Percentiles rank a stretch among this genome's conserved stretches.
These are phyloP conservation scores for Cygnus buccinator DNA, from an alignment of 2,113 vertebrate genomes.

Conservation along the genomic window DNA sequence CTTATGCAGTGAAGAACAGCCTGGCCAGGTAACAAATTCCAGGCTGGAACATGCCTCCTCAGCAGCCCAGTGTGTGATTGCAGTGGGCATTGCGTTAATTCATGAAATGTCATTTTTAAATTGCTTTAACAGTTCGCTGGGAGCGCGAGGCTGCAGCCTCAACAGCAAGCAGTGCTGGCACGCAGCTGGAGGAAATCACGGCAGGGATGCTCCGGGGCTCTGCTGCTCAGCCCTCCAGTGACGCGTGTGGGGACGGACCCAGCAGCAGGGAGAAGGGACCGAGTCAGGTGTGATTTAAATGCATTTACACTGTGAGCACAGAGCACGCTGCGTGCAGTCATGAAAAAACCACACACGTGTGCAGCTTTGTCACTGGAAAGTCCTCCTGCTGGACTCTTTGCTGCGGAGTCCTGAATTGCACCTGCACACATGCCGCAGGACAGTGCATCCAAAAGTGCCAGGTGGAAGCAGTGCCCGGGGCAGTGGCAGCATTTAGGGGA, in stretches of 20 bases:
- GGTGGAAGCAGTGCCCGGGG: not conserved
- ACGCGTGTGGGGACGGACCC: not conserved
- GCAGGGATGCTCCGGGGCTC: not conserved
- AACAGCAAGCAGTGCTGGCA: not conserved
- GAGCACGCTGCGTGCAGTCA: not conserved
- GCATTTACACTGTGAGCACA: not conserved
- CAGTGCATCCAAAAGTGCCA: not conserved
- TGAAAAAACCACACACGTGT: not conserved
- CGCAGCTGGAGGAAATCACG: not conserved
- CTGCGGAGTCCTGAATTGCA: rapidly evolving
- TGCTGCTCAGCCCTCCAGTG: not conserved
- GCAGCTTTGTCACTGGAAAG: not conserved
- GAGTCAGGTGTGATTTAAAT: not conserved
- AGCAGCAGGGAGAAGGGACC: not conserved
- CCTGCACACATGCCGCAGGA: not conserved
- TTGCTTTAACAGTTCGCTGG: slow-evolving; percentile 70
- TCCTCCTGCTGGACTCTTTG: not conserved
- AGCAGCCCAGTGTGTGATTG: slow-evolving; percentile 47
- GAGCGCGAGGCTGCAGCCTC: slow-evolving; percentile 34
- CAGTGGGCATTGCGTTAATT: slow-evolving; percentile 64
- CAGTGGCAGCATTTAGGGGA: rapidly evolving
- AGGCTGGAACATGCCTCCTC: slow-evolving; percentile 60
- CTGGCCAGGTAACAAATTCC: slow-evolving; percentile 66
- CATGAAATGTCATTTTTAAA: slow-evolving; percentile 58
- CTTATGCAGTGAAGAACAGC: not conserved